Evolutionary conservation across 1,140 invertebrate genomes (phyloP), one percentile per base, ranked within the genome.

Genomic region (Varroa destructor): DNA sequence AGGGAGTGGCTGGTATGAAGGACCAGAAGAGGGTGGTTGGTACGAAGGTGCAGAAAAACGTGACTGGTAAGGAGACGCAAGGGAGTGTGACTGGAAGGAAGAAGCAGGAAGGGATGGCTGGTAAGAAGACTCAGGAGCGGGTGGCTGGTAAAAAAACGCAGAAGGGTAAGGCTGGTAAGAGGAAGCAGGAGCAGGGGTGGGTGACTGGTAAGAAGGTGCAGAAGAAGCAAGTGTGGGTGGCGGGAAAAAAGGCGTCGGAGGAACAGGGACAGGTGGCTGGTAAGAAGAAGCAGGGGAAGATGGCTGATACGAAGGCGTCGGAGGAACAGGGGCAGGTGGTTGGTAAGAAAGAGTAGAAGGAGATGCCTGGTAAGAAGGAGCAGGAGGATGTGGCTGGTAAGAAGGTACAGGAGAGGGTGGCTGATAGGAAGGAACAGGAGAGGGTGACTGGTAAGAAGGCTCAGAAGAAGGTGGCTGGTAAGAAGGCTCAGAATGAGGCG

Each of bases 391-490:
- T 12, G 55, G 10, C 55, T 10, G n/a, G 55, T 56, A 56, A 12
- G 55, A 56, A n/a, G 55, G 55, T n/a, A n/a, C 55, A n/a, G 55
- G 55, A n/a, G 10, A 56, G 55, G 55, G n/a, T 12, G 55, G 55
- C 55, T 10, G 10, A 56, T 10, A 56, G 55, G 10, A 56, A n/a
- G 55, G 10, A 56, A n/a, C 10, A 10, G 55, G 10, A n/a, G 55
- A 56, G n/a, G 55, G 55, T 56, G 55, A 10, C 10, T 10, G n/a
- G 55, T 56, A 56, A 42, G 57, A 14, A 58, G 57, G 57, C 42
- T 25, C 57, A 58, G 57, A 14, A 42, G 36, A 58, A 12, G 55
- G 55, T 12, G 55, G 55, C 10, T 12, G 55, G 55, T 25, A 25
- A 25, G 25, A 25, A 25, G 25, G 25, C 25, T 25, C 25, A 25